These are phyloP conservation scores for Margarornis squamiger DNA, from an alignment of 2,797 vertebrate genomes.

Conservation along the genomic window DNA sequence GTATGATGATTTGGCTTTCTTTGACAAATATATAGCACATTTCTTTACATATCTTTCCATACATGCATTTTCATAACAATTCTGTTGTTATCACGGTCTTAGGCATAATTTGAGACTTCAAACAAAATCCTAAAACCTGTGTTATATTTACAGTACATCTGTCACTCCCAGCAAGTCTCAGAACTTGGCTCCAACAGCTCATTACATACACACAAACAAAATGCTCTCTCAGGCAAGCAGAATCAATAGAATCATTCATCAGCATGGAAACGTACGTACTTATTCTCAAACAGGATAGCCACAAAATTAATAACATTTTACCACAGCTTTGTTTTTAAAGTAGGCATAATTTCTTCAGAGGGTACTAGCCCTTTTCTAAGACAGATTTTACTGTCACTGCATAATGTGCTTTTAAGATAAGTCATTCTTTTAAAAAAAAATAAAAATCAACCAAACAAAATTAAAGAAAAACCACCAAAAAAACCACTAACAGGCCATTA, in stretches of 20 bases:
- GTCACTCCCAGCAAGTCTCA: background rate
- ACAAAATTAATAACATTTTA: background rate
- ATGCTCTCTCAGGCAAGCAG: background rate
- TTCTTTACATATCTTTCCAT: background rate
- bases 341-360: background rate
- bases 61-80: background rate
- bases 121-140: background rate
- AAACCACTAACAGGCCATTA: accelerated
- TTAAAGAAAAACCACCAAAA: background rate
- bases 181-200: background rate
- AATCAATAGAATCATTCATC: background rate
- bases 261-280: background rate
- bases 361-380: background rate
- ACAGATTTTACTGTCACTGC: background rate
- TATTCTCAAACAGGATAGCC: background rate
- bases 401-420: background rate
- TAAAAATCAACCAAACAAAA: background rate
- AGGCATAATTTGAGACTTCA: background rate
- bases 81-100: background rate
- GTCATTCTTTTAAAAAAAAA: background rate
- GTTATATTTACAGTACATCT: background rate
- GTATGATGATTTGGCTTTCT: background rate
- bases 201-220: background rate
- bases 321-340: background rate
- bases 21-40: background rate